Evolutionary conservation across 1,140 invertebrate species (phyloP).

Genomic region (Drosophila teissieri): DNA sequence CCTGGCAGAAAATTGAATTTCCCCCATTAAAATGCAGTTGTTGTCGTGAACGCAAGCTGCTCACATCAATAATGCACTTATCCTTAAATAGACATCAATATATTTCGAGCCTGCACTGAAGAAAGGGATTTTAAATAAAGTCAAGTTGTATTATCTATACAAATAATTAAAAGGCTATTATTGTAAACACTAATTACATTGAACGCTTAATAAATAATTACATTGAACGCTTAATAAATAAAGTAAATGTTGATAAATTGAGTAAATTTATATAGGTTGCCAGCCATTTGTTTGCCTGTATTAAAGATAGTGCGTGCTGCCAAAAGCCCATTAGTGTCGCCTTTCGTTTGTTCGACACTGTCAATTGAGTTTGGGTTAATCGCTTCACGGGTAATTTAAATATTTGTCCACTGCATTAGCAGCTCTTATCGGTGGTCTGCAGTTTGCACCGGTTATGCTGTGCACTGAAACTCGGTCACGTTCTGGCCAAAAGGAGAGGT

Average conservation of each 20-base stretch:
- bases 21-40: slow-evolving; percentile 52
- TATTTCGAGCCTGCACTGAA: not conserved
- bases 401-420: slow-evolving; percentile 31
- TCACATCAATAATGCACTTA: slow-evolving; percentile 15
- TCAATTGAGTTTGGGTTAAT: slow-evolving; percentile 31
- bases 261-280: no score
- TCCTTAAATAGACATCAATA: slow-evolving; percentile 8
- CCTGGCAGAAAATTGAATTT: slow-evolving; percentile 61
- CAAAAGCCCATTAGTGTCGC: slow-evolving; percentile 8
- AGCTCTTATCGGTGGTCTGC: slow-evolving; percentile 1
- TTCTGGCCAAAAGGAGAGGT: slow-evolving; percentile 3
- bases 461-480: slow-evolving; percentile 50
- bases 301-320: not conserved
- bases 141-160: not conserved
- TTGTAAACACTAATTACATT: no score
- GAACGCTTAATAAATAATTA: no score
- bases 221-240: no score
- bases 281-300: not conserved
- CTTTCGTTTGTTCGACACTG: slow-evolving; percentile 12
- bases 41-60: slow-evolving; percentile 26
- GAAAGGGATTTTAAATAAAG: not conserved
- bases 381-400: slow-evolving; percentile 31
- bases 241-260: no score
- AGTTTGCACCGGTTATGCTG: slow-evolving; percentile 20
- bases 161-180: no score